Evolutionary conservation across 2,888 invertebrate species (phyloP).

Genomic region (Seira sanloemensis): DNA sequence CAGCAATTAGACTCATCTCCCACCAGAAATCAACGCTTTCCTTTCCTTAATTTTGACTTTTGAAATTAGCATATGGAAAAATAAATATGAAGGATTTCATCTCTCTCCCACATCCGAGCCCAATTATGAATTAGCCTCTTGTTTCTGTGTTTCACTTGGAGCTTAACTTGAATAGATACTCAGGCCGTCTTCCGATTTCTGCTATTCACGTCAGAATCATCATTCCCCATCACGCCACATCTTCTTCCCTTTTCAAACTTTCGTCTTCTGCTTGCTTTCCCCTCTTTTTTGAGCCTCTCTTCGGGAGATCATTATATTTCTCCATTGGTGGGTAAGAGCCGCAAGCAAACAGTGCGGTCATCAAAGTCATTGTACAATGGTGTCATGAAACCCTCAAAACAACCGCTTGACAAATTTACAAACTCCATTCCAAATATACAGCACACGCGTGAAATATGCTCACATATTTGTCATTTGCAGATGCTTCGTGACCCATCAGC

Average conservation of each 20-base stretch:
- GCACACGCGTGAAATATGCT: not conserved
- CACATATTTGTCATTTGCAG: not conserved
- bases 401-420: not conserved
- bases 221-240: not conserved
- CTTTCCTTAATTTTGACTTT: too few relatives aligned
- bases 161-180: not conserved
- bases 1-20: too few relatives aligned
- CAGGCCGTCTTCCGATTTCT: not conserved
- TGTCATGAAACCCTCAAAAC: not conserved
- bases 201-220: not conserved
- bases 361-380: not conserved
- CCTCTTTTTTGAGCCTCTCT: slow-evolving; percentile 18
- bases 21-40: too few relatives aligned
- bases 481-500: not conserved
- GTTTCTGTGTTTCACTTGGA: not conserved
- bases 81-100: not conserved
- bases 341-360: not conserved
- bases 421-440: not conserved
- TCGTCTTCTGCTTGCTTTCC: not conserved
- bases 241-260: not conserved
- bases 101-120: not conserved
- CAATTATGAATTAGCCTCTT: slow-evolving; percentile 49
- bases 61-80: too few relatives aligned
- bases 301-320: slow-evolving; percentile 25
- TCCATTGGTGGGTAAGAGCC: slow-evolving; percentile 19